Conservation (phyloP, 2,797 vertebrate genomes). For the Lateolabrax maculatus region DNA sequence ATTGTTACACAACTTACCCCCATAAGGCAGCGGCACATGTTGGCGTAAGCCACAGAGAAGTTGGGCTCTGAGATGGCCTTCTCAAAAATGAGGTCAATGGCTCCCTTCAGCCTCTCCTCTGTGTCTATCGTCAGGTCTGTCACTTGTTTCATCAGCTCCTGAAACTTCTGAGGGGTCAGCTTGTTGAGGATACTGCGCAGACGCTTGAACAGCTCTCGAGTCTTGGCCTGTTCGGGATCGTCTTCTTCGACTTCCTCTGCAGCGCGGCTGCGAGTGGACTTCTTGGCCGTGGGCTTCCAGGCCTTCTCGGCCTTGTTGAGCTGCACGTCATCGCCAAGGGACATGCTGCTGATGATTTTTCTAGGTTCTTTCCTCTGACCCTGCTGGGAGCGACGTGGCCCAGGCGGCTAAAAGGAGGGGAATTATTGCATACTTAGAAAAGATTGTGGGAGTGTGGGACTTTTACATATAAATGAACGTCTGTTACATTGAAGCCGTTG, state of each 20-base stretch:
- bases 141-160: constrained; percentile 98
- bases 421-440: background rate
- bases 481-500: no score
- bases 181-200: constrained; percentile 98
- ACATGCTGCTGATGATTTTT: constrained; percentile 94
- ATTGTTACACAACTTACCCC: constrained; percentile 86
- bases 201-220: constrained; percentile 92
- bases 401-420: constrained; percentile 86
- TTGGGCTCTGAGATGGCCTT: constrained; percentile 99
- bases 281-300: constrained; percentile 94
- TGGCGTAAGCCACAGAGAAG: constrained; percentile 99
- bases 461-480: no score
- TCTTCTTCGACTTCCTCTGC: constrained; percentile 78
- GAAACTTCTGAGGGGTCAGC: constrained; percentile 98
- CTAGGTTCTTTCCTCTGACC: constrained; percentile 93
- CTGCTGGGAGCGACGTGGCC: constrained; percentile 93
- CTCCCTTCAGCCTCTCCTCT: constrained; percentile 96
- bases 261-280: constrained; percentile 54
- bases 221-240: constrained; percentile 87
- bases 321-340: constrained; percentile 94
- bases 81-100: constrained; percentile 98
- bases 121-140: constrained; percentile 95
- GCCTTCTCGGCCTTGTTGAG: constrained; percentile 98
- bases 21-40: constrained; percentile 99
- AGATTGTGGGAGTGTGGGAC: no score